These are phyloP conservation scores for Lasioglossum malachurum DNA, from an alignment of 2,888 invertebrate genomes.

Conservation along the genomic window DNA sequence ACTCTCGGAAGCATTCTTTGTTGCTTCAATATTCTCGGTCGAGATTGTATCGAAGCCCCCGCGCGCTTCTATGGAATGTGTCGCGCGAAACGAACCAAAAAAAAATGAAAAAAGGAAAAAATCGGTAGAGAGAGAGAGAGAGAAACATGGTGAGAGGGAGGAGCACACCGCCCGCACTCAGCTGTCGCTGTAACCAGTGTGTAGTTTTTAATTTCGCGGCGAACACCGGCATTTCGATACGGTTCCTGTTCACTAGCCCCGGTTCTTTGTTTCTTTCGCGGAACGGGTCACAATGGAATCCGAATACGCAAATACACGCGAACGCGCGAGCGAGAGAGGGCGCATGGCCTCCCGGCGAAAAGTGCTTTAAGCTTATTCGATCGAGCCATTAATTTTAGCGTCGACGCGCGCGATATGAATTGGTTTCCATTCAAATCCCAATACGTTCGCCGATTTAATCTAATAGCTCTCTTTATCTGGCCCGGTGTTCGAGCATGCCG, in stretches of 20 bases:
- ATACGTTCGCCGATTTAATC: slow-evolving; percentile 31
- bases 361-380: slow-evolving; percentile 62
- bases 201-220: slow-evolving; percentile 75
- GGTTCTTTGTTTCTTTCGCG: slow-evolving; percentile 33
- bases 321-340: not conserved
- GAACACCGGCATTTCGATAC: slow-evolving; percentile 61
- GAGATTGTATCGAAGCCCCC: slow-evolving; percentile 57
- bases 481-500: slow-evolving; percentile 48
- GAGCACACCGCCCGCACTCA: not conserved
- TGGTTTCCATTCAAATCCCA: slow-evolving; percentile 50
- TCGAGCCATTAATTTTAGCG: slow-evolving; percentile 50
- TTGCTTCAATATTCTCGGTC: slow-evolving; percentile 63
- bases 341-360: slow-evolving; percentile 42
- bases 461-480: slow-evolving; percentile 62
- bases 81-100: slow-evolving; percentile 46
- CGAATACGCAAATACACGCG: slow-evolving; percentile 31
- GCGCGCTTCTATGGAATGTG: slow-evolving; percentile 50
- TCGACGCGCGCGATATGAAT: slow-evolving; percentile 34
- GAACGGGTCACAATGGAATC: slow-evolving; percentile 33
- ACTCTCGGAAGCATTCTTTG: slow-evolving; percentile 67
- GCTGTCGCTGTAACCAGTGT: slow-evolving; percentile 46
- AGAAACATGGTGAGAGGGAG: not conserved
- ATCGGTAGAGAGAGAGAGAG: not conserved
- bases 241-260: slow-evolving; percentile 19
- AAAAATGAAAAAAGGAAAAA: not conserved